Conservation (phyloP, 2,797 vertebrate species). For the Babyrousa celebensis region DNA sequence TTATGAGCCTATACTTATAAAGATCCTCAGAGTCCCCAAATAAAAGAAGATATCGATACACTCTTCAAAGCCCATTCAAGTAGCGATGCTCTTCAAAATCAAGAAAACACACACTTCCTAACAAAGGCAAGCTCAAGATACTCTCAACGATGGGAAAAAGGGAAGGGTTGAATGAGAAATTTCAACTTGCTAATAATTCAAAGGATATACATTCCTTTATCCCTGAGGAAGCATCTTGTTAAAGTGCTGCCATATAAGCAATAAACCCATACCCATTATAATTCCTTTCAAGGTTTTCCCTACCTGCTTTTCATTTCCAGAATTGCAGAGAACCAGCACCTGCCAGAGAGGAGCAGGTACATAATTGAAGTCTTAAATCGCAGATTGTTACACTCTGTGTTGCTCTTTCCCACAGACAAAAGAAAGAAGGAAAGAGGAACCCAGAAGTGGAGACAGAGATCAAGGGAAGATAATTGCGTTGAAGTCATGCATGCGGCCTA, state of each 20-base stretch:
- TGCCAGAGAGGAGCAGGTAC: background rate
- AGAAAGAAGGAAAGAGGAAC: background rate
- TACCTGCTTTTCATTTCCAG: conserved; percentile 52
- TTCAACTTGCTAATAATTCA: conserved; percentile 67
- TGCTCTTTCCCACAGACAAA: background rate
- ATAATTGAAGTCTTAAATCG: conserved; percentile 54
- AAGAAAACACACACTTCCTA: conserved; percentile 27
- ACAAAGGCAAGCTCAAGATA: conserved; percentile 10
- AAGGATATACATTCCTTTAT: conserved; percentile 2
- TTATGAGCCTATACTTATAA: conserved; percentile 43
- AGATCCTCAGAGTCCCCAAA: background rate
- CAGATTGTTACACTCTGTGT: background rate
- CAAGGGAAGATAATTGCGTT: background rate
- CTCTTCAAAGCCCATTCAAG: conserved; percentile 38
- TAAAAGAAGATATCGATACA: conserved; percentile 48
- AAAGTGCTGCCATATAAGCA: conserved; percentile 36
- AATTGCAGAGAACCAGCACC: background rate
- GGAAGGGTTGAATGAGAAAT: conserved; percentile 24
- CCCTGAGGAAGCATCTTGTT: background rate
- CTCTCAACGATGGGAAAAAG: conserved; percentile 29
- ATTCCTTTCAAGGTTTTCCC: conserved; percentile 44
- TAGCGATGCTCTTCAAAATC: conserved; percentile 46
- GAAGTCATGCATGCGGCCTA: background rate
- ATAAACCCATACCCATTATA: background rate
- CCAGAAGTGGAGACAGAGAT: background rate